Evolutionary conservation across 1,140 invertebrate genomes (phyloP).

Genomic region (Sesamia nonagrioides): DNA sequence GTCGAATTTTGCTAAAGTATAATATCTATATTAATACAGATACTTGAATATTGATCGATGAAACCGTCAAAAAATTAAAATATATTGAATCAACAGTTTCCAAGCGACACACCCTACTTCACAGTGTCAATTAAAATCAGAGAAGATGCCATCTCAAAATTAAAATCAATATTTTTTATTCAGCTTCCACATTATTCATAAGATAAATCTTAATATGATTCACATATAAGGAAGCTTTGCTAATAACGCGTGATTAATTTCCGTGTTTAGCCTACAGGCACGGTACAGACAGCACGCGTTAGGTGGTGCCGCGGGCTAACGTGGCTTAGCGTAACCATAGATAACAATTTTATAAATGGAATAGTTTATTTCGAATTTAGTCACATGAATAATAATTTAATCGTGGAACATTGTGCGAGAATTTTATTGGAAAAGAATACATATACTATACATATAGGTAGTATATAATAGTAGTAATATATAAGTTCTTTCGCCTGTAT

Average conservation of each 20-base stretch:
- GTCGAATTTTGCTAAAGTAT: not conserved
- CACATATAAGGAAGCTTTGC: constrained; percentile 62
- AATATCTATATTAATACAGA: too few species aligned
- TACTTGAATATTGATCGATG: not conserved
- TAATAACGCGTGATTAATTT: constrained; percentile 69
- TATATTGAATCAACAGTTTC: not conserved
- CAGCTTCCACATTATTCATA: constrained; percentile 42
- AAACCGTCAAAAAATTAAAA: not conserved
- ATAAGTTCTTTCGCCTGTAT: too few species aligned
- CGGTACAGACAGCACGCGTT: constrained; percentile 51
- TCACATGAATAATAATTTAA: constrained; percentile 26
- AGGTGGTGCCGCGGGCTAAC: constrained; percentile 42
- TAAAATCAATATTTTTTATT: constrained; percentile 42
- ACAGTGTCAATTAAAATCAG: constrained; percentile 27
- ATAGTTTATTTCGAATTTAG: constrained; percentile 44
- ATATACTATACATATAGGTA: not conserved
- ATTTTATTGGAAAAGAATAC: not conserved
- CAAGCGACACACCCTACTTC: not conserved
- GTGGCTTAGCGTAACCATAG: constrained; percentile 27
- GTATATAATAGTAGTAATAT: too few species aligned
- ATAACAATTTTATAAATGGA: constrained; percentile 52
- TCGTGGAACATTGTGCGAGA: constrained; percentile 15
- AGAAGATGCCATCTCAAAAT: constrained; percentile 15
- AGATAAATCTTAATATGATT: constrained; percentile 50
- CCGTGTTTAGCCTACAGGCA: constrained; percentile 55